phyloP scores from a whole-genome alignment of 1,140 invertebrate genomes.

The Sesamia nonagrioides region DNA sequence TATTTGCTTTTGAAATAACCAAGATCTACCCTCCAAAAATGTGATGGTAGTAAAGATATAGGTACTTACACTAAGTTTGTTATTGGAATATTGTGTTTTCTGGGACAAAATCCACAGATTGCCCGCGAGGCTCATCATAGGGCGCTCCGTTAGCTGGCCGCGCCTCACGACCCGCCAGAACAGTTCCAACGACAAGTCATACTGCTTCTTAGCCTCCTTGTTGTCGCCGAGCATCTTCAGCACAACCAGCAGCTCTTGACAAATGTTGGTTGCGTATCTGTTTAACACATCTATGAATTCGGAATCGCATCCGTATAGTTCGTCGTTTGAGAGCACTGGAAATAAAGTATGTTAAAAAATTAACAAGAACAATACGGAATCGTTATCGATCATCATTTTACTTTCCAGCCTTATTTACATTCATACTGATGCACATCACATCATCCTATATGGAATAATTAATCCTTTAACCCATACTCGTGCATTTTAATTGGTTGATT shows the following conservation, averaged over 20 bases:
- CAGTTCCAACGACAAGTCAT: conserved; percentile 91
- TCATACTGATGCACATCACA: too few species aligned
- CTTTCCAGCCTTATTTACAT: too few species aligned
- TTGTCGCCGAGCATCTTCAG: conserved; percentile 90
- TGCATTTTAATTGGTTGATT: too few species aligned
- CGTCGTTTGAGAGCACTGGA: conserved; percentile 97
- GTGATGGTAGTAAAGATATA: background rate
- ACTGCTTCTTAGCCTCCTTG: conserved; percentile 90
- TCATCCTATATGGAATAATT: too few species aligned
- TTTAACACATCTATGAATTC: conserved; percentile 95
- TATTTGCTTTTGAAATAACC: background rate
- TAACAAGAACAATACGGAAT: conserved; percentile 25
- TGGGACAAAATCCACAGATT: conserved; percentile 93
- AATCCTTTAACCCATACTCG: too few species aligned
- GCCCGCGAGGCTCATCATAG: conserved; percentile 89
- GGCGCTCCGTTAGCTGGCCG: conserved; percentile 90
- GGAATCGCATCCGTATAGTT: conserved; percentile 95
- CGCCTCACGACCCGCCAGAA: conserved; percentile 91
- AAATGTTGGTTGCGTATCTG: conserved; percentile 92
- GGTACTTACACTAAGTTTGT: conserved; percentile 78
- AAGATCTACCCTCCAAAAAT: background rate
- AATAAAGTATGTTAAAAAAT: conserved; percentile 48
- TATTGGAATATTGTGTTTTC: conserved; percentile 75
- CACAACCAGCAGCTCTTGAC: conserved; percentile 93
- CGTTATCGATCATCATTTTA: too few species aligned